Conservation (phyloP, 2,113 vertebrate species). For the Falco punctatus region DNA sequence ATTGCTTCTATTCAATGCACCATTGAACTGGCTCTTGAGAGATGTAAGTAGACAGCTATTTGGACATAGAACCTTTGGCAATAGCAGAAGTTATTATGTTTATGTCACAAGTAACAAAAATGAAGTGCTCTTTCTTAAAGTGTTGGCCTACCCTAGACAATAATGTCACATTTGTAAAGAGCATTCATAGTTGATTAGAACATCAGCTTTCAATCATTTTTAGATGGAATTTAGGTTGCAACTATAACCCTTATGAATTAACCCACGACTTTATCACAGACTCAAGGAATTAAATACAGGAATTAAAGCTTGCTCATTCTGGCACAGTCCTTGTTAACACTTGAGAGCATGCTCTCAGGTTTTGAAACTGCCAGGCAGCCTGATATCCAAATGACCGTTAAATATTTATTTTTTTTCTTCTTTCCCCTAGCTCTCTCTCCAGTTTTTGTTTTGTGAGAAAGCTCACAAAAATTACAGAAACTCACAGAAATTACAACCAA, state of each 20-base stretch:
- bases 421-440: neutral
- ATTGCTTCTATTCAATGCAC: neutral
- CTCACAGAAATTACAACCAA: neutral
- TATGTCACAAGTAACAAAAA: constrained; percentile 2
- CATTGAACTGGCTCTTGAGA: neutral
- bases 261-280: neutral
- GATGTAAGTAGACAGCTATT: neutral
- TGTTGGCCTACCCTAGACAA: neutral
- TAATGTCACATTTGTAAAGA: neutral
- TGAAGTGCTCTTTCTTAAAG: neutral
- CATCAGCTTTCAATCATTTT: neutral
- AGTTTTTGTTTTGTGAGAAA: neutral
- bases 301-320: neutral
- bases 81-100: neutral
- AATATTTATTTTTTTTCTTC: rapidly evolving
- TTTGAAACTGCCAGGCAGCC: neutral
- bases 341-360: neutral
- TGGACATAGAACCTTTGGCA: neutral
- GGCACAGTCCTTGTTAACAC: neutral
- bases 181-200: neutral
- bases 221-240: neutral
- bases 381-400: neutral
- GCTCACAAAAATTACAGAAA: too few species aligned
- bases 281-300: neutral
- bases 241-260: neutral